phyloP scores from a whole-genome alignment of 2,888 invertebrate species.

The Bombylius major region DNA sequence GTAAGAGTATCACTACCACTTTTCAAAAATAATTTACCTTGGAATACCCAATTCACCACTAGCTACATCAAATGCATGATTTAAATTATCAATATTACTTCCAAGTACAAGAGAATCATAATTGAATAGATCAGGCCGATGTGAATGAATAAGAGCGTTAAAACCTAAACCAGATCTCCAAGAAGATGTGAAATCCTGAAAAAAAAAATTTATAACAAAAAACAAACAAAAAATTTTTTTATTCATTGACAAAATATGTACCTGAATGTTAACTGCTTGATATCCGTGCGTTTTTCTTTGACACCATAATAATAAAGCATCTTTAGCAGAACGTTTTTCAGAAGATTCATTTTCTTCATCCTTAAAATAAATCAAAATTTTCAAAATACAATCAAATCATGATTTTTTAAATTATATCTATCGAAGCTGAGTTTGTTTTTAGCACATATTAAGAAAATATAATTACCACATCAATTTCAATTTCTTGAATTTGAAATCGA shows the following conservation, averaged over 20 bases:
- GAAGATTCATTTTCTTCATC: constrained; percentile 93
- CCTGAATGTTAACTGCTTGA: constrained; percentile 69
- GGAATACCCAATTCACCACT: constrained; percentile 88
- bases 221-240: not conserved
- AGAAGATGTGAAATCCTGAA: constrained; percentile 69
- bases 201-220: not conserved
- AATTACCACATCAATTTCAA: constrained; percentile 89
- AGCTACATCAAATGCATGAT: constrained; percentile 94
- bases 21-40: constrained; percentile 20
- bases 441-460: not conserved
- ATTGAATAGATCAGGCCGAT: constrained; percentile 89
- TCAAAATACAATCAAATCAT: not conserved
- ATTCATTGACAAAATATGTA: not conserved
- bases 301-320: constrained; percentile 95
- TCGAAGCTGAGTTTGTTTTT: not conserved
- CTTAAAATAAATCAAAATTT: constrained; percentile 34
- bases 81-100: constrained; percentile 87
- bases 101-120: constrained; percentile 66
- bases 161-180: constrained; percentile 97
- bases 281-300: constrained; percentile 96
- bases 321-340: constrained; percentile 97
- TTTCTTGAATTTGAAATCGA: constrained; percentile 97
- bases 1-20: too few relatives aligned
- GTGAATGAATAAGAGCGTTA: constrained; percentile 96
- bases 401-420: not conserved